Evolutionary conservation across 1,140 invertebrate genomes (phyloP).

Genomic region (Halesus radiatus): DNA sequence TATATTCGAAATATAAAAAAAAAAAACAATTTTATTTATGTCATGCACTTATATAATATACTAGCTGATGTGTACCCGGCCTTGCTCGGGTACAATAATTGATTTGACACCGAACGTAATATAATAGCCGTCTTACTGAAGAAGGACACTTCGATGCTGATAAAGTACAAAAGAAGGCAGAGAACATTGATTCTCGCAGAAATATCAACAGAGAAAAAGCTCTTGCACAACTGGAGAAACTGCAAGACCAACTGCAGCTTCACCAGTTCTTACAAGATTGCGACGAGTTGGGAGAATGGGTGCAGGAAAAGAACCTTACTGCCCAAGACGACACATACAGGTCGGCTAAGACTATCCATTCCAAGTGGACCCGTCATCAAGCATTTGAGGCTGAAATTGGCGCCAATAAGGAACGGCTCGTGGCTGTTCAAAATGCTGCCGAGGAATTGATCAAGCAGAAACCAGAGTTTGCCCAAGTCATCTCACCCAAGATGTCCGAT

Average conservation of each 20-base stretch:
- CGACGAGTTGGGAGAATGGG: constrained; percentile 98
- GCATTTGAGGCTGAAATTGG: constrained; percentile 99
- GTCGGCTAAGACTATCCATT: constrained; percentile 98
- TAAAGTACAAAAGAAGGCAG: constrained; percentile 96
- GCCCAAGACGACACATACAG: constrained; percentile 99
- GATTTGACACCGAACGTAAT: no score
- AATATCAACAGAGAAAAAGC: constrained; percentile 93
- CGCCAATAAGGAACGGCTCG: constrained; percentile 96
- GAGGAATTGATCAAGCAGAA: constrained; percentile 93
- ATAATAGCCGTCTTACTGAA: constrained; percentile 87
- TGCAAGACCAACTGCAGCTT: constrained; percentile 93
- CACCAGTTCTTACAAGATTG: constrained; percentile 98
- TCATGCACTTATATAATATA: no score
- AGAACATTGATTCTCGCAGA: constrained; percentile 92
- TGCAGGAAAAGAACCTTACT: constrained; percentile 98
- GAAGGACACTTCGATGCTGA: constrained; percentile 93
- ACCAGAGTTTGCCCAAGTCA: constrained; percentile 92
- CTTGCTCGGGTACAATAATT: no score
- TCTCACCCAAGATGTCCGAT: constrained; percentile 92
- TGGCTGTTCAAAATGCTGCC: constrained; percentile 90
- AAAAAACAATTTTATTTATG: no score
- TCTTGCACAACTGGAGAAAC: constrained; percentile 90
- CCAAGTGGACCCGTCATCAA: constrained; percentile 99
- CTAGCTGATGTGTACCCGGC: no score
- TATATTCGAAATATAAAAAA: no score